A percentile compares a stretch with the other conserved stretches of the same genome.
phyloP scores from a whole-genome alignment of 2,113 vertebrate genomes.

The Anolis sagrei region DNA sequence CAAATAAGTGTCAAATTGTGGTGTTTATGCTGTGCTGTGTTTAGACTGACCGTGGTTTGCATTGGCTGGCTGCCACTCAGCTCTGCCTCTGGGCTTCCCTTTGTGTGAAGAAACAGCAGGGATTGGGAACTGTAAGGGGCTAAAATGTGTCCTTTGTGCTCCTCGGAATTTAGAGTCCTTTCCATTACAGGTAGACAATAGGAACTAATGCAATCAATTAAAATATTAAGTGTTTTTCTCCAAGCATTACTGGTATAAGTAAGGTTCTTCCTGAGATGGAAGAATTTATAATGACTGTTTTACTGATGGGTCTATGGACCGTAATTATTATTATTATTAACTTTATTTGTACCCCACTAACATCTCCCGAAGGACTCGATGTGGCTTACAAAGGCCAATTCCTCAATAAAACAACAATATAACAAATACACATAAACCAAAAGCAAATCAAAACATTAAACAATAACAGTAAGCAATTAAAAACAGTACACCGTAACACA shows the following conservation, averaged over 20 bases:
- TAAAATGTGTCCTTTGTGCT: constrained; percentile 73
- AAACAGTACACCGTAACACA: too few species aligned
- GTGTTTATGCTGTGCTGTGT: constrained; percentile 55
- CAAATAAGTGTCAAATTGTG: constrained; percentile 66
- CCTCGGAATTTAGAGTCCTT: constrained; percentile 32
- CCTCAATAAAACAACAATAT: too few species aligned
- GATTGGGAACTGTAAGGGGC: constrained; percentile 51
- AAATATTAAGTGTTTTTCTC: constrained; percentile 31
- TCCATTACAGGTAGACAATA: neutral
- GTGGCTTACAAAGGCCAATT: too few species aligned
- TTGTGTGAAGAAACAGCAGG: constrained; percentile 67
- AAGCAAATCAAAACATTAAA: too few species aligned
- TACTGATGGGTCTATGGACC: too few species aligned
- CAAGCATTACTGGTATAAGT: constrained; percentile 8
- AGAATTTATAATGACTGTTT: too few species aligned
- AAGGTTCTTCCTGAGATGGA: too few species aligned
- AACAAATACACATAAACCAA: too few species aligned
- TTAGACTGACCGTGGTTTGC: constrained; percentile 71
- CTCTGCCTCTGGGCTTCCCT: constrained; percentile 59
- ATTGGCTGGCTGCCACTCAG: constrained; percentile 65
- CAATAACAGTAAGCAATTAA: too few species aligned
- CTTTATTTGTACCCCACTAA: too few species aligned
- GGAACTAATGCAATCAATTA: constrained; percentile 36
- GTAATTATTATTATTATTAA: too few species aligned
- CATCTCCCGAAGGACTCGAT: too few species aligned